Evolutionary conservation across 2,888 invertebrate genomes (phyloP), one percentile per base, ranked within the genome.

Genomic region (Drosophila prolongata): DNA sequence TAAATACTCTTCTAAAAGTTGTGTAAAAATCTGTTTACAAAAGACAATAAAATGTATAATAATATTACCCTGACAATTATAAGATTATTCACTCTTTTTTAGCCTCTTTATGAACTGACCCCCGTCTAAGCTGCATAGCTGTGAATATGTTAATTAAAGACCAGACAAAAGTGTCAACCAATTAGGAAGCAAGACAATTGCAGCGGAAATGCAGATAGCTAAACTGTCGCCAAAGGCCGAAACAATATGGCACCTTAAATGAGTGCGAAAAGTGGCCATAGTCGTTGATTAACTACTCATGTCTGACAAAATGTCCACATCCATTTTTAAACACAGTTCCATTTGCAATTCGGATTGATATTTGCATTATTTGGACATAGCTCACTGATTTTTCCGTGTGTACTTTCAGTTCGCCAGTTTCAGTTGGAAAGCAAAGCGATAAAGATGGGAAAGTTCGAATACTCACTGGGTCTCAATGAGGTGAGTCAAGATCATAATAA

Each of bases 381-480:
- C 30, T 46, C 6, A 27, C 42, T 40, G n/a, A 44, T 38, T 58
- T 58, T 52, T 53, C 1, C 53, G 2, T 52, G 8, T 47, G n/a
- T 61, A 43, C 54, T 14, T 47, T 30, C 64, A 85, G 85, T 67
- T 64, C 52, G 52, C 47, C 66, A 70, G 67, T 75, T 43, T 52
- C 24, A 10, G 49, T 56, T 16, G 16, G 38, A 62, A 56, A 61
- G 72, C 47, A 59, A 57, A 49, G 52, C 60, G 46, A 6, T 53
- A 35, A 78, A 77, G 71, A 92, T 92, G 92, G 91, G 94, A 82
- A 91, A 89, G 73, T 92, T 95, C 77, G 94, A 94, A 82, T 94
- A 94, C 73, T 94, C 94, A 69, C 92, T 96, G 62, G 96, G 96
- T 16, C 92, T 95, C 53, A 94, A 95, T 79, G 97, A 97, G 62